phyloP scores from a whole-genome alignment of 2,797 vertebrate genomes.

The Halcyon chelicuti region DNA sequence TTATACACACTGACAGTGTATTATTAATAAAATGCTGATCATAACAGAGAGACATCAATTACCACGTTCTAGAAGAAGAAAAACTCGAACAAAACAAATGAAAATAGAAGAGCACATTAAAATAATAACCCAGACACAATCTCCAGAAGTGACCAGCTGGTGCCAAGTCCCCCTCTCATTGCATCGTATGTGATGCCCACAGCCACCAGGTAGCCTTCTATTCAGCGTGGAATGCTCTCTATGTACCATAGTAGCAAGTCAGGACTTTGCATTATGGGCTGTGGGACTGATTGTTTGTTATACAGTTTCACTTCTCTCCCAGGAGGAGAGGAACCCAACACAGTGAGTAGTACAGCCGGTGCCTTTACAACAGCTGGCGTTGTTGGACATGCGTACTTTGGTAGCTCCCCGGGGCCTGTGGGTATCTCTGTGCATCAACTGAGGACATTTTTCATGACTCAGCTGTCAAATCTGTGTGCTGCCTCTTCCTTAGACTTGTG shows the following conservation, averaged over 20 bases:
- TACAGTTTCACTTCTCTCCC: neutral
- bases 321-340: neutral
- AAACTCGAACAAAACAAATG: neutral
- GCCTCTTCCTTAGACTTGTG: neutral
- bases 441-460: neutral
- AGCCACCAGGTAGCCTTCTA: neutral
- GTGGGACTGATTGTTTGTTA: neutral
- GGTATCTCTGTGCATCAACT: neutral
- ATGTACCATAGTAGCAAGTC: rapidly evolving
- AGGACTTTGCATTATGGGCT: neutral
- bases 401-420: neutral
- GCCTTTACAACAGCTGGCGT: neutral
- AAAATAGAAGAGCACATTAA: neutral
- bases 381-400: neutral
- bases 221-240: neutral
- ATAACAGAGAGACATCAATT: neutral
- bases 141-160: neutral
- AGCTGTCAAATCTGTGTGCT: neutral
- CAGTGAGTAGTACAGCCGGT: neutral
- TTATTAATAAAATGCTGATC: neutral
- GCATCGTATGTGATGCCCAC: rapidly evolving
- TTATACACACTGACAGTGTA: neutral
- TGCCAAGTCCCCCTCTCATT: neutral
- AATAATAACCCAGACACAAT: neutral
- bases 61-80: neutral